Evolutionary conservation across 2,888 invertebrate species (phyloP).

Genomic region (Caenorhabditis macrosperma): DNA sequence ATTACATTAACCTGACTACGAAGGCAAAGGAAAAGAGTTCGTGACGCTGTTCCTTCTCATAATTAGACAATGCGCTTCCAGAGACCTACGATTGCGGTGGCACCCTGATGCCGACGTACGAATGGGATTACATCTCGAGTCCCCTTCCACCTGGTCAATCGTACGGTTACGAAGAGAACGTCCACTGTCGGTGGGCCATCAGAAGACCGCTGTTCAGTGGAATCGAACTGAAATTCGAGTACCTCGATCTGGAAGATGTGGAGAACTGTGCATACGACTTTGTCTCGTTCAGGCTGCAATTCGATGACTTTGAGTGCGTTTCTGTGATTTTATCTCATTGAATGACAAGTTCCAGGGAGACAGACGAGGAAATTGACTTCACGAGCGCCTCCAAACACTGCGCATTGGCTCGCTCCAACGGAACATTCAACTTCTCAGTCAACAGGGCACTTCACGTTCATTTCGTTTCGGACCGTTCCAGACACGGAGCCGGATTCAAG

Average conservation of each 20-base stretch:
- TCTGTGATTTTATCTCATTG: not conserved
- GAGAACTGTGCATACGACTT: slow-evolving; percentile 63
- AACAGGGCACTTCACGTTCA: slow-evolving; percentile 59
- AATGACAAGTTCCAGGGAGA: slow-evolving; percentile 31
- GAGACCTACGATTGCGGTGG: slow-evolving; percentile 69
- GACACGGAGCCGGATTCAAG: slow-evolving; percentile 72
- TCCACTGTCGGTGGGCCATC: slow-evolving; percentile 74
- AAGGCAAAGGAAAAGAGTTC: slow-evolving; percentile 6
- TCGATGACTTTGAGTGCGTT: slow-evolving; percentile 25
- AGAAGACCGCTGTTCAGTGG: slow-evolving; percentile 68
- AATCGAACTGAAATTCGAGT: slow-evolving; percentile 68
- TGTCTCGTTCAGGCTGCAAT: slow-evolving; percentile 31
- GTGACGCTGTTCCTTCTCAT: not conserved
- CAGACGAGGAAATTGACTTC: slow-evolving; percentile 2
- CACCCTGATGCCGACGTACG: slow-evolving; percentile 64
- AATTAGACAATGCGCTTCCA: not conserved
- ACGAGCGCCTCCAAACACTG: slow-evolving; percentile 35
- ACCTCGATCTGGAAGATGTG: slow-evolving; percentile 82
- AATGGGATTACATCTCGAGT: slow-evolving; percentile 64
- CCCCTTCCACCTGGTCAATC: slow-evolving; percentile 55
- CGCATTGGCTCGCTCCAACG: slow-evolving; percentile 31
- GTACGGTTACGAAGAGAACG: slow-evolving; percentile 60
- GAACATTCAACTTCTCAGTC: slow-evolving; percentile 38
- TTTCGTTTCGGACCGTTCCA: slow-evolving; percentile 64
- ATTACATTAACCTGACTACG: slow-evolving; percentile 26